A percentile compares a stretch with the other conserved stretches of the same genome.
Conservation (phyloP, 2,113 vertebrate species). For the Alethe diademata region DNA sequence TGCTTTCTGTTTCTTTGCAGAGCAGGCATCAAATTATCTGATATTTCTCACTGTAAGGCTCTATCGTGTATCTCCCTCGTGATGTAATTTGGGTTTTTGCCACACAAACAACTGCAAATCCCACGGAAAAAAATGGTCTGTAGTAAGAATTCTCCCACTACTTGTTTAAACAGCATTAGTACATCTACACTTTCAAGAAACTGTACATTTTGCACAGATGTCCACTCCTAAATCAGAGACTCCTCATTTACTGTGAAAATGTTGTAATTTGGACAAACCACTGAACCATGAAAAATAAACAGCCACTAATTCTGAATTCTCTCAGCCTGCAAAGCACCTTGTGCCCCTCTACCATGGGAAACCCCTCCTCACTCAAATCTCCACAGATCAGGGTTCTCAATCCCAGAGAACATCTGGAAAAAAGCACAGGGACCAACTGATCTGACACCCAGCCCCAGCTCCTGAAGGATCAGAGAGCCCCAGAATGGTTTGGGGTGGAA, state of each 20-base stretch:
- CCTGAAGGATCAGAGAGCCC: not conserved
- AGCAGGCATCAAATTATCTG: conserved; percentile 8
- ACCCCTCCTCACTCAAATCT: not conserved
- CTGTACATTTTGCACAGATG: not conserved
- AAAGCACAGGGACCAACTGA: not conserved
- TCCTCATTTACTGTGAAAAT: not conserved
- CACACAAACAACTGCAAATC: not conserved
- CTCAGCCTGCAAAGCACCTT: not conserved
- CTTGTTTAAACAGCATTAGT: not conserved
- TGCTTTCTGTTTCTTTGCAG: conserved; percentile 24
- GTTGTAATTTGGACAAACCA: not conserved
- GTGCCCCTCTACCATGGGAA: not conserved
- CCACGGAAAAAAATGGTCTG: not conserved
- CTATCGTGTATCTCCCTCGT: not conserved
- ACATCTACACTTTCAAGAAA: not conserved
- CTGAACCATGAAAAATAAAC: not conserved
- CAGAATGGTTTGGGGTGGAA: not conserved
- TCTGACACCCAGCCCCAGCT: not conserved
- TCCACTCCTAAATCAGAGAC: not conserved
- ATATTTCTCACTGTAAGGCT: not conserved
- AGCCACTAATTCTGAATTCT: not conserved
- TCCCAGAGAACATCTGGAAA: not conserved
- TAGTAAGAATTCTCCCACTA: not conserved
- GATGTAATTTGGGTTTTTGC: not conserved
- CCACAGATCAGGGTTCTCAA: not conserved